Evolutionary conservation across 2,888 invertebrate species (phyloP).

Genomic region (Melanophora roralis): DNA sequence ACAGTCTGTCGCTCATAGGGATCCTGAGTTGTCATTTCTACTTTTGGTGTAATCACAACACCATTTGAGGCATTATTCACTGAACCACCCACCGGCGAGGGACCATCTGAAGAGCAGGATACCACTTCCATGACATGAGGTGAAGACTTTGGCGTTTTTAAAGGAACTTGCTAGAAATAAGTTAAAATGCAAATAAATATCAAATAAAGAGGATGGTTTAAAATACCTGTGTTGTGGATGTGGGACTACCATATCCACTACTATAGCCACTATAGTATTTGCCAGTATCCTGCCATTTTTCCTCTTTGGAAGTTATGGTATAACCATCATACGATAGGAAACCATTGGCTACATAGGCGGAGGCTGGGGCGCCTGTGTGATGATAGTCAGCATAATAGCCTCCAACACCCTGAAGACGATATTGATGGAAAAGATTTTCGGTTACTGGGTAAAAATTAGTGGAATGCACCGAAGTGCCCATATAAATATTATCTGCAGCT

Average conservation of each 20-base stretch:
- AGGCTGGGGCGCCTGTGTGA: constrained; percentile 79
- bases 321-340: constrained; percentile 83
- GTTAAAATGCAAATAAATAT: no score
- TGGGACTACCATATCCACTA: constrained; percentile 77
- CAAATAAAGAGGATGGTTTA: background rate
- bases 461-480: constrained; percentile 80
- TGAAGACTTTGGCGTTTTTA: constrained; percentile 77
- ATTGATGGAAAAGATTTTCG: constrained; percentile 93
- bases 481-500: constrained; percentile 79
- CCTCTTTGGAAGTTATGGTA: constrained; percentile 78
- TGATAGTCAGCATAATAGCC: constrained; percentile 89
- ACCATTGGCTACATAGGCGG: constrained; percentile 86
- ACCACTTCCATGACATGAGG: constrained; percentile 77
- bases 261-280: constrained; percentile 79
- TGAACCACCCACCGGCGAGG: constrained; percentile 73
- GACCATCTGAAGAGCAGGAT: constrained; percentile 77
- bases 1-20: constrained; percentile 87
- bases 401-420: constrained; percentile 86
- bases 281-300: constrained; percentile 77
- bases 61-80: constrained; percentile 62
- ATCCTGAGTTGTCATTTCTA: constrained; percentile 74
- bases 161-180: constrained; percentile 70
- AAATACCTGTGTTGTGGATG: constrained; percentile 75
- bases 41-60: constrained; percentile 72
- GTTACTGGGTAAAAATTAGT: constrained; percentile 87